phyloP scores from a whole-genome alignment of 2,888 invertebrate genomes.

The Andrena trimmerana region DNA sequence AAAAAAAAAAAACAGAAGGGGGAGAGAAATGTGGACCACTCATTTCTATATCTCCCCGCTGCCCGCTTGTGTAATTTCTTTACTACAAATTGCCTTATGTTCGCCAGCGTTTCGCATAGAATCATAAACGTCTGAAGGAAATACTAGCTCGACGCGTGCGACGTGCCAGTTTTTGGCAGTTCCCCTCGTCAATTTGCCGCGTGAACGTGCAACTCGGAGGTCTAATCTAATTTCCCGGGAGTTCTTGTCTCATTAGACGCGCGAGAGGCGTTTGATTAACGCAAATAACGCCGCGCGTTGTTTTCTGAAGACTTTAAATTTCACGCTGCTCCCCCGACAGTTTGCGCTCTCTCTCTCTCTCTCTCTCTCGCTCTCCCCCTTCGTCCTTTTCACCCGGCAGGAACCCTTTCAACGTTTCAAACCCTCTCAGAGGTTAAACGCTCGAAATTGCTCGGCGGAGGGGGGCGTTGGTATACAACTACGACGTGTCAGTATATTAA shows the following conservation, averaged over 20 bases:
- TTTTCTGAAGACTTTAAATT: constrained; percentile 59
- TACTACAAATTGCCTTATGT: constrained; percentile 53
- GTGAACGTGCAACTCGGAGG: constrained; percentile 16
- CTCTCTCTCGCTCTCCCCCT: neutral
- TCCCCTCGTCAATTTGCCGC: constrained; percentile 14
- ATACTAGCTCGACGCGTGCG: neutral
- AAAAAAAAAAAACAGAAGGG: neutral
- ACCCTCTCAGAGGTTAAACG: constrained; percentile 72
- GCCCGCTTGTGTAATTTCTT: constrained; percentile 48
- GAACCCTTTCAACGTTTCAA: constrained; percentile 64
- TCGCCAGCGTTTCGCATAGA: constrained; percentile 46
- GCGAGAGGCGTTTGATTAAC: constrained; percentile 38
- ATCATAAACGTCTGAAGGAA: neutral
- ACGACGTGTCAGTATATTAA: constrained; percentile 75
- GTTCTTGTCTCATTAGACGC: constrained; percentile 34
- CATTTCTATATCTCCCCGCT: constrained; percentile 14
- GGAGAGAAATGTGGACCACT: neutral
- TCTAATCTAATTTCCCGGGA: constrained; percentile 14
- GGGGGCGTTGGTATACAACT: constrained; percentile 67
- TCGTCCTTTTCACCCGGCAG: constrained; percentile 30
- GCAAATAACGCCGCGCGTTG: constrained; percentile 49
- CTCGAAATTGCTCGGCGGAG: constrained; percentile 76
- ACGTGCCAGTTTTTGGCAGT: neutral
- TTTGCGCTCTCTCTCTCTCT: neutral
- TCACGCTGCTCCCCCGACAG: constrained; percentile 24